Percentiles rank a stretch among this genome's conserved stretches.
Conservation (phyloP, 2,888 invertebrate genomes). For the Mythimna pallens region DNA sequence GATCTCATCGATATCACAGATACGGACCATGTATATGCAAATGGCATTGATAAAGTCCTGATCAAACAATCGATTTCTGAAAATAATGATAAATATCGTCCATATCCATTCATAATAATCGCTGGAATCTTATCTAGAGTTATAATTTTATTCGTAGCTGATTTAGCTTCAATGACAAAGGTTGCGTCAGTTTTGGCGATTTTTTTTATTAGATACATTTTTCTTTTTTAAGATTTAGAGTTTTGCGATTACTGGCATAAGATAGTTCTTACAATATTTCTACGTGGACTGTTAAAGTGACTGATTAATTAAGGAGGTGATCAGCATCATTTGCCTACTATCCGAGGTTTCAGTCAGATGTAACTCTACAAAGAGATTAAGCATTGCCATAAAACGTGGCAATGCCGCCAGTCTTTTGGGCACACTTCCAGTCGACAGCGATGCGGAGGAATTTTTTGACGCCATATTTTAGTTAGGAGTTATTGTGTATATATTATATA, state of each 20-base stretch:
- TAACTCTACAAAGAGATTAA: too few relatives aligned
- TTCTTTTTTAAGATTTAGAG: neutral
- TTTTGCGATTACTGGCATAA: too few relatives aligned
- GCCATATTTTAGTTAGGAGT: too few relatives aligned
- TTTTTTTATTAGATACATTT: slow-evolving; percentile 7
- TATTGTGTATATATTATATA: too few relatives aligned
- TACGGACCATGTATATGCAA: slow-evolving; percentile 57
- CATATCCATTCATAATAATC: slow-evolving; percentile 60
- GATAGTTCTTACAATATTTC: neutral
- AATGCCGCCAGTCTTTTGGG: too few relatives aligned
- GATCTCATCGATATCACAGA: slow-evolving; percentile 34
- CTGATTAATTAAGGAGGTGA: neutral
- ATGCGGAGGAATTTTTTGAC: too few relatives aligned
- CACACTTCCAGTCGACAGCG: too few relatives aligned
- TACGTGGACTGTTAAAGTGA: neutral
- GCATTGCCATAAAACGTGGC: too few relatives aligned
- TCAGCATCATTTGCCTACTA: neutral
- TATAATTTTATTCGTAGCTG: slow-evolving; percentile 40
- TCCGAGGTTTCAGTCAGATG: neutral
- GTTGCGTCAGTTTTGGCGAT: slow-evolving; percentile 30
- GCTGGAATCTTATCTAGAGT: slow-evolving; percentile 40
- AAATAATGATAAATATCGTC: slow-evolving; percentile 57
- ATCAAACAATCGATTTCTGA: slow-evolving; percentile 57
- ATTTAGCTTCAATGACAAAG: slow-evolving; percentile 23
- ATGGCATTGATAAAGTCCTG: slow-evolving; percentile 50